phyloP scores from a whole-genome alignment of 2,888 invertebrate genomes.

The Bombylius major region DNA sequence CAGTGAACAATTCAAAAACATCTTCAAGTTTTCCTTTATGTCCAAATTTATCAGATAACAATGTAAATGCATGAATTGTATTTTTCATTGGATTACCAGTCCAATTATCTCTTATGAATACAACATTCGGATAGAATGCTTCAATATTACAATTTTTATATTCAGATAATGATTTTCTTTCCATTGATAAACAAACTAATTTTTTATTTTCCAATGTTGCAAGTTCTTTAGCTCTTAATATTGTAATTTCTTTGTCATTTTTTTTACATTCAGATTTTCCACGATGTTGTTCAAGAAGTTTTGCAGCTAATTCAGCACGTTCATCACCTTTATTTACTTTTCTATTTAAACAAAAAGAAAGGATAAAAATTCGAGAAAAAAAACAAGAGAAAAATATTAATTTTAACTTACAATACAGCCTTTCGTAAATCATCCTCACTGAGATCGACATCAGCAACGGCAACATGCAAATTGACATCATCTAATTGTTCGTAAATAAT shows the following conservation, averaged over 20 bases:
- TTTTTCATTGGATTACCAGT: conserved; percentile 29
- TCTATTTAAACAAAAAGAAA: conserved; percentile 15
- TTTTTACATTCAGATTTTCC: conserved; percentile 24
- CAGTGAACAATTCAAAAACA: conserved; percentile 33
- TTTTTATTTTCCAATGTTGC: conserved; percentile 27
- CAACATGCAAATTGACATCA: conserved; percentile 26
- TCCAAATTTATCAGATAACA: conserved; percentile 30
- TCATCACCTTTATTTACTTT: conserved; percentile 24
- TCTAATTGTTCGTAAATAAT: conserved; percentile 28
- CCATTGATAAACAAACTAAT: conserved; percentile 29
- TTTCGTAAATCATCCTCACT: conserved; percentile 23
- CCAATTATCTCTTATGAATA: conserved; percentile 25
- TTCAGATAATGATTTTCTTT: conserved; percentile 29
- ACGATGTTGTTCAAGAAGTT: conserved; percentile 28
- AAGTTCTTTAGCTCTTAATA: conserved; percentile 27
- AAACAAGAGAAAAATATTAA: background rate
- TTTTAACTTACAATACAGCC: conserved; percentile 26
- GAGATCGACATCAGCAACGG: conserved; percentile 26
- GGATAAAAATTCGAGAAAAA: background rate
- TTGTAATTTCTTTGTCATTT: conserved; percentile 20
- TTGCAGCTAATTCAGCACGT: conserved; percentile 28
- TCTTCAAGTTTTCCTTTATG: conserved; percentile 25
- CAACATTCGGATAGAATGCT: conserved; percentile 26
- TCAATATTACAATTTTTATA: conserved; percentile 30
- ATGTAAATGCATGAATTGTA: conserved; percentile 28